These are phyloP conservation scores for Drosophila silvestris DNA, from an alignment of 2,888 invertebrate species.

Conservation along the genomic window DNA sequence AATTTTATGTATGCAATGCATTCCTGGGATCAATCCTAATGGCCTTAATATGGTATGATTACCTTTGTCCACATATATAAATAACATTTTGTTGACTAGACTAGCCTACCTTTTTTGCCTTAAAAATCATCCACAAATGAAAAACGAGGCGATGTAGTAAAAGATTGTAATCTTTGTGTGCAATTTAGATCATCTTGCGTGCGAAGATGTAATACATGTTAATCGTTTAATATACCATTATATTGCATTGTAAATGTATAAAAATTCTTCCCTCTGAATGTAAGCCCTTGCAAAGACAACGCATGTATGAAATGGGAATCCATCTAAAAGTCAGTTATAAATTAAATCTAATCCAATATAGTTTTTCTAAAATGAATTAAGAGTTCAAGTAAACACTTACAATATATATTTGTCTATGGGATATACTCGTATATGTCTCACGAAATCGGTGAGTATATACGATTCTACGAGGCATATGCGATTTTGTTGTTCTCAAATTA, in stretches of 20 bases:
- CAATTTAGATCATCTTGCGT: neutral
- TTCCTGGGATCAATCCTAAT: conserved; percentile 49
- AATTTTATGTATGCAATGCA: conserved; percentile 35
- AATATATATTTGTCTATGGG: neutral
- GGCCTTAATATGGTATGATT: conserved; percentile 52
- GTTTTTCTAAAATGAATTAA: neutral
- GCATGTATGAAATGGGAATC: neutral
- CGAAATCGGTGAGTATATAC: neutral
- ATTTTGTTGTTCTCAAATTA: neutral
- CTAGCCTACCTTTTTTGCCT: neutral
- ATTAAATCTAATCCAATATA: neutral
- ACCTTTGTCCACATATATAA: conserved; percentile 14
- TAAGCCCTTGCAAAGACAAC: neutral
- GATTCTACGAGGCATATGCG: neutral
- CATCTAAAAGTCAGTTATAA: neutral
- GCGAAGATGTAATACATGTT: neutral
- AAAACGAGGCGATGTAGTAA: neutral
- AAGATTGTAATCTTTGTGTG: neutral
- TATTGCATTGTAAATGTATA: neutral
- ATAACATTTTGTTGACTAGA: conserved; percentile 2
- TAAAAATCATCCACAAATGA: neutral
- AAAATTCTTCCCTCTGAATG: neutral
- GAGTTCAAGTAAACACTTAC: neutral
- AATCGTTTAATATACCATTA: neutral
- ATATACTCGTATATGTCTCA: neutral